Evolutionary conservation across 2,113 vertebrate species (phyloP), one percentile per base, ranked within the genome.

Genomic region (Lepus timidus): DNA sequence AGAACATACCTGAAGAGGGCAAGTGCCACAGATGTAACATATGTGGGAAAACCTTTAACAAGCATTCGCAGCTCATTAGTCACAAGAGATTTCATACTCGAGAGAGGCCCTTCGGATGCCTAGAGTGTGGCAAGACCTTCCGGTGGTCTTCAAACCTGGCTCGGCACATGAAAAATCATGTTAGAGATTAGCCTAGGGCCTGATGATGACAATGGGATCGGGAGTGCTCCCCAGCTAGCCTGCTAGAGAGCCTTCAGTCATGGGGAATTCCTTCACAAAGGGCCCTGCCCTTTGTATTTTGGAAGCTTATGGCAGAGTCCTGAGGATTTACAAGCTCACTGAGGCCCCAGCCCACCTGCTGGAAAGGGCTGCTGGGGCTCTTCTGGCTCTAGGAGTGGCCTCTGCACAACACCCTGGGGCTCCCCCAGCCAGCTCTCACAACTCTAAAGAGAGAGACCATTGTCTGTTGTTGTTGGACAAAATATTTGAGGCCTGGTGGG

Each of bases 121-220:
- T 12, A 14, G 75, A 80, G 36, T 97, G 97, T n/a, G 96, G 83
- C 52, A 97, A 97, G 88, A 95, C 96, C 88, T 97, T 97, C 74
- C 71, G 97, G n/a, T 97, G 97, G 97, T 90, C 96, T 64, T 97
- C 97, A 3, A 97, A 97, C 33, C 23, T 97, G 93, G 36, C 97
- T 22, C 94, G 97, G 36, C 97, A 97, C 31, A 58, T 94, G 96
- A 97, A 97, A 67, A 95, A 75, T 23, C 97, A 97, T 6, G 0
- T 36, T 13, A 36, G 68, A 62, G 85, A 92, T 64, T 96, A 96
- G 93, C 73, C 22, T 49, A 68, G 76, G 33, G 12, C 51, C 83
- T 62, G 76, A 31, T 3, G 1, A 0, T 33, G 58, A 49, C 8
- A 2, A 3, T 25, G 31, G 29, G 51, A 11, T 1, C 39, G 52